Base-by-base conservation (phyloP, 2,797 vertebrate genomes). In the Ciconia nigra region DNA sequence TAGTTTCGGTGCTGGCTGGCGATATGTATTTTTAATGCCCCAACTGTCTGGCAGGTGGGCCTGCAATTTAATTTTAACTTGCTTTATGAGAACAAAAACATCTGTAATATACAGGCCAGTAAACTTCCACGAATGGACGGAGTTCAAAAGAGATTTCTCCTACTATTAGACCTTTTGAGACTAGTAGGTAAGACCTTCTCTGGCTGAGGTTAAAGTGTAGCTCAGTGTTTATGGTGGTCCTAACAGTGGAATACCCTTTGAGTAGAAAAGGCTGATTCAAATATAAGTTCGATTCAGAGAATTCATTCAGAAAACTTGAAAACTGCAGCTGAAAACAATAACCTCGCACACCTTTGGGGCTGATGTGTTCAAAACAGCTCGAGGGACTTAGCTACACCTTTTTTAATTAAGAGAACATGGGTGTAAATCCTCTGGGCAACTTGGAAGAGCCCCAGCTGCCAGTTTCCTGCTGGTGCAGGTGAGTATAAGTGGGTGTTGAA, bases 341-440 rank as follows among this genome's bases (percentile, higher is more conserved):
- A 22, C 35, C 31, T 83, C 5, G 0, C 49, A 46, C 20, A 54
- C 25, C n/a, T 90, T 52, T 47, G 46, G 66, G 79, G 66, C 35
- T 49, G 71, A 21, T 66, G 74, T 5, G 1, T 42, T 69, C 74
- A 14, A 37, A 95, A 55, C 16, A 73, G 85, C 91, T 72, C 4
- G 42, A 69, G 79, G 79, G 65, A 69, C 52, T 66, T 19, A 9
- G 55, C 44, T 92, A 10, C 86, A n/a, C 83, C 83, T 93, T 59
- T 20, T 83, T 89, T 87, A 70, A 93, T 92, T 62, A 90, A 70
- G 86, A 66, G 42, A 82, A 59, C 66, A 71, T 46, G 91, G 89
- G 70, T 95, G 86, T 71, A 92, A 94, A 71, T 88, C 76, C 93
- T 85, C 58, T 37, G 77, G 87, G 93, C 35, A 6, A 82, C 55